Evolutionary conservation across 2,888 invertebrate genomes (phyloP).

Genomic region (Patella caerulea): DNA sequence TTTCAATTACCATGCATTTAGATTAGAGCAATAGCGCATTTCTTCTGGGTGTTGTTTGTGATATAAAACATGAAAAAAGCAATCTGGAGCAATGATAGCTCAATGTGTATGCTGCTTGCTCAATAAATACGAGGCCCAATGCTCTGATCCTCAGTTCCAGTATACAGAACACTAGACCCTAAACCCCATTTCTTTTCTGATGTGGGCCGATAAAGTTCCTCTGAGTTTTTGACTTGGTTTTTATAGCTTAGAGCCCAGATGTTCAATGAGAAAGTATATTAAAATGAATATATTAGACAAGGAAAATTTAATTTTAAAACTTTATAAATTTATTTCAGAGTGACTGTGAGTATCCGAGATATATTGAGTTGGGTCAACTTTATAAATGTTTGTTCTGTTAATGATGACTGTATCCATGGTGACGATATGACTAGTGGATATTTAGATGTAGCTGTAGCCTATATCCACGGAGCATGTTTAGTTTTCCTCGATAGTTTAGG

Average conservation of each 20-base stretch:
- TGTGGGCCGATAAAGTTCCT: no score
- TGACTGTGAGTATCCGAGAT: constrained; percentile 91
- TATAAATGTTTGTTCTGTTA: constrained; percentile 78
- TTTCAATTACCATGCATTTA: neutral
- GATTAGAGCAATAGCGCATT: neutral
- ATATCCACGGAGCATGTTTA: constrained; percentile 90
- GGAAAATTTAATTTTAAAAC: neutral
- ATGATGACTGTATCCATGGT: constrained; percentile 18
- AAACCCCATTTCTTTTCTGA: no score
- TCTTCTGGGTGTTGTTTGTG: no score
- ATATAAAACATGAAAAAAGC: no score
- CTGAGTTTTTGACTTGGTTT: neutral
- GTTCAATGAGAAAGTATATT: neutral
- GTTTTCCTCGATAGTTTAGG: constrained; percentile 94
- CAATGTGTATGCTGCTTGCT: no score
- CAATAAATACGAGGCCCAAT: no score
- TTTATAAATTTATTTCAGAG: constrained; percentile 71
- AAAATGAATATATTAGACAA: neutral
- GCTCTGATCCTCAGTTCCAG: no score
- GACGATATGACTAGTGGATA: constrained; percentile 39
- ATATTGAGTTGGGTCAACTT: constrained; percentile 93
- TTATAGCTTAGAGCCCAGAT: neutral
- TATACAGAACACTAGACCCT: no score
- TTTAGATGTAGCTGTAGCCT: constrained; percentile 74
- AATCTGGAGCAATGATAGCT: no score